phyloP scores from a whole-genome alignment of 1,140 invertebrate genomes.

The Sycophaga agraensis region DNA sequence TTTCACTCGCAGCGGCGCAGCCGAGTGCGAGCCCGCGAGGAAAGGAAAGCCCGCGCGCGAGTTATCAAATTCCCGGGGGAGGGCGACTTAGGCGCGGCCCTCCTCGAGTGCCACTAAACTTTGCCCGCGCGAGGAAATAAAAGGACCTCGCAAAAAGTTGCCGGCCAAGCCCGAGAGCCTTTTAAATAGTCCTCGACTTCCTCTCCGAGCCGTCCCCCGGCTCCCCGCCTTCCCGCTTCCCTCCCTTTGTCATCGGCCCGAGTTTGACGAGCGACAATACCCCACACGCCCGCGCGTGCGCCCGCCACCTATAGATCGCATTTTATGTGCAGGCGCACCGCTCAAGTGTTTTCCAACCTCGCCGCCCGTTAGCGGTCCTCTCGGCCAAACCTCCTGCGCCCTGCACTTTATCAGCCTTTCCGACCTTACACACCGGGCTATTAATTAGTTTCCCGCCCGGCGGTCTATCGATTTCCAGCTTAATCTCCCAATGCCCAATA shows the following conservation, averaged over 20 bases:
- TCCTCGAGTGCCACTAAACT: not conserved
- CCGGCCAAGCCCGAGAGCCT: not conserved
- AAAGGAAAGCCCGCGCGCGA: no score
- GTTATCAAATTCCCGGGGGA: no score
- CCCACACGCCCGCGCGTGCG: not conserved
- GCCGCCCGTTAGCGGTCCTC: no score
- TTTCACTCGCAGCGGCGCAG: no score
- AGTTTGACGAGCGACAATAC: constrained; percentile 14
- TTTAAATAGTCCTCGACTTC: not conserved
- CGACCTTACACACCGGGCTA: not conserved
- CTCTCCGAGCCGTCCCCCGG: no score
- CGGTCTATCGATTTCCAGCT: constrained; percentile 7
- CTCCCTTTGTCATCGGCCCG: not conserved
- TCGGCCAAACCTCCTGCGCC: no score
- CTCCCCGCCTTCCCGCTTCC: no score
- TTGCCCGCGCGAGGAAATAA: constrained; percentile 3
- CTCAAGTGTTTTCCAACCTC: not conserved
- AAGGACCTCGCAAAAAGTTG: not conserved
- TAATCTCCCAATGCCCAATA: not conserved
- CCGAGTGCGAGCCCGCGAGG: no score
- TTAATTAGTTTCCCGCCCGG: constrained; percentile 22
- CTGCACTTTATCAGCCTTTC: not conserved
- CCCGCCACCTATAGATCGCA: no score
- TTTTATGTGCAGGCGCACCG: not conserved
- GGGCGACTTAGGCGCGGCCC: no score